Percentiles rank a stretch among this genome's conserved stretches.
Evolutionary conservation across 2,888 invertebrate genomes (phyloP).

Genomic region (Celastrina argiolus): DNA sequence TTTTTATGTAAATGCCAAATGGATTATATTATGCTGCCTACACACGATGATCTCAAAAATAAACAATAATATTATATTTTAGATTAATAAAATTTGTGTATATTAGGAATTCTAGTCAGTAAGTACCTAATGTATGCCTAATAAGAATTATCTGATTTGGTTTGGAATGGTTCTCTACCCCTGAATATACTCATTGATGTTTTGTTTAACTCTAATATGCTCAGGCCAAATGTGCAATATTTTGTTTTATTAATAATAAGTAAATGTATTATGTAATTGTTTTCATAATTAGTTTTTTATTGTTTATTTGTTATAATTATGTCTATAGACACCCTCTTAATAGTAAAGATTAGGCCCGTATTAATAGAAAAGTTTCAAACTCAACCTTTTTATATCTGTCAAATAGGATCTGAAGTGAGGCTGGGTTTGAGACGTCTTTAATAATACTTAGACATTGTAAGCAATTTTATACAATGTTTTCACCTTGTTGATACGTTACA

Average conservation of each 20-base stretch:
- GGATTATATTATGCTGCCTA: not conserved
- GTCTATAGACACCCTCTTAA: not conserved
- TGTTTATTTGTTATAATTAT: not conserved
- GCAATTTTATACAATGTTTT: no score
- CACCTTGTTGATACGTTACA: no score
- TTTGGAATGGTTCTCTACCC: no score
- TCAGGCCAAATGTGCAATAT: conserved; percentile 25
- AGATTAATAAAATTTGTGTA: not conserved
- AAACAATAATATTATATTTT: not conserved
- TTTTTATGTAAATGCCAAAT: not conserved
- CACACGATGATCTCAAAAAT: conserved; percentile 1
- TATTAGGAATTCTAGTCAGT: no score
- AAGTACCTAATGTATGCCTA: no score
- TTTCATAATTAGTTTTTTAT: not conserved
- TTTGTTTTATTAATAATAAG: not conserved
- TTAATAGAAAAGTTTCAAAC: no score
- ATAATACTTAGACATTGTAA: no score
- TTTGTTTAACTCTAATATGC: not conserved
- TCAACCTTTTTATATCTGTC: no score
- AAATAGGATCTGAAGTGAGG: no score
- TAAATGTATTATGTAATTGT: not conserved
- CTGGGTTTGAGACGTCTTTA: no score
- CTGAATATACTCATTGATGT: not conserved
- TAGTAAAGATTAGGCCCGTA: no score
- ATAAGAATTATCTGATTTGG: no score